Percentiles rank a stretch among this genome's conserved stretches.
phyloP scores from a whole-genome alignment of 2,888 invertebrate genomes.

The Cephus rjabovi region DNA sequence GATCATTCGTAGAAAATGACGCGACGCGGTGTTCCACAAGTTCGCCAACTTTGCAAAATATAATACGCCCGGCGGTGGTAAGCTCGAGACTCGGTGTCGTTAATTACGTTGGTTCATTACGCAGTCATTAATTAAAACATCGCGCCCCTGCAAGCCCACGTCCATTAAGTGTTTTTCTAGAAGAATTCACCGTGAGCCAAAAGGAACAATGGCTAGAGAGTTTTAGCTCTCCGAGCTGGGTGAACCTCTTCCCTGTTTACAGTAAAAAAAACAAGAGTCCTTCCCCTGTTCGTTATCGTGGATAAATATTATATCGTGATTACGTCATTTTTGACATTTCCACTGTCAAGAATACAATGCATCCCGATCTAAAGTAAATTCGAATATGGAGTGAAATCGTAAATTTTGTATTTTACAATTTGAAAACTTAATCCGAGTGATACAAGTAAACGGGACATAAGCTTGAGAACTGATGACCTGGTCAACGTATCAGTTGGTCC shows the following conservation, averaged over 20 bases:
- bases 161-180: conserved; percentile 28
- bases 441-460: not conserved
- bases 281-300: conserved; percentile 1
- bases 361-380: not conserved
- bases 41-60: not conserved
- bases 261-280: conserved; percentile 31
- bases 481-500: not conserved
- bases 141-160: conserved; percentile 13
- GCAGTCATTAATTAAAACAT: conserved; percentile 37
- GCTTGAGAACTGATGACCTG: not conserved
- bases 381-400: not conserved
- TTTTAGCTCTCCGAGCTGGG: not conserved
- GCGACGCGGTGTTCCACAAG: not conserved
- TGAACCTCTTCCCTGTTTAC: conserved; percentile 31
- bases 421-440: not conserved
- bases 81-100: conserved; percentile 17
- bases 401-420: not conserved
- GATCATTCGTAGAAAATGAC: not conserved
- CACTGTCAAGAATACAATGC: not conserved
- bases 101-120: conserved; percentile 33
- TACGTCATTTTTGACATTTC: not conserved
- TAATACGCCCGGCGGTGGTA: not conserved
- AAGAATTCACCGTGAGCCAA: not conserved
- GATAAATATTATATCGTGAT: conserved; percentile 21
- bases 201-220: not conserved